Base-by-base conservation (phyloP, 2,797 vertebrate species). In the Molossus molossus region DNA sequence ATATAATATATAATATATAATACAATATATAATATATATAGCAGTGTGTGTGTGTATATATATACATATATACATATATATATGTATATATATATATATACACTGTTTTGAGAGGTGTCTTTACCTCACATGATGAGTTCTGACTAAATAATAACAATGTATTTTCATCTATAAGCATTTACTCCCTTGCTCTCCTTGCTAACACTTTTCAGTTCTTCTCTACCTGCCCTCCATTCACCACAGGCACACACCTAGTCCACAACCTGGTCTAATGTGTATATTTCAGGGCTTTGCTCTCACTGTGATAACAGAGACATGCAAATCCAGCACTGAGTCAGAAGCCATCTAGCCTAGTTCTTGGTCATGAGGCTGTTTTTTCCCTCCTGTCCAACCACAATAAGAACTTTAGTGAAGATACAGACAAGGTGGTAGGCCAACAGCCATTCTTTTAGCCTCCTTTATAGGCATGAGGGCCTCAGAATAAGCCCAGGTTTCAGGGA, bases 101-200 rank as follows among this genome's bases (percentile, higher is more conserved):
- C 33, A 33, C 14, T 55, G 15, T 40, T 82, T 84, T 57, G 3
- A 53, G 3, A 53, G 37, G 9, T 65, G 64, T 17, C 15, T 60
- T 93, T 57, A 45, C 27, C 12, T 93, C 50, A 58, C 57, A 17
- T n/a, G 10, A 67, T 81, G 62, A 67, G 17, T 70, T 64, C 29
- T 85, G 7, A 72, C 79, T 89, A 89, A 84, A 70, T 50, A 87
- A 25, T 64, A 29, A 80, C 76, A 85, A 75, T 6, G 12, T n/a
- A 48, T 79, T 79, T 92, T 72, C 72, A 48, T 15, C 18, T 48
- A 58, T 45, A 85, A 72, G 18, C 45, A 65, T 80, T 89, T 64
- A 33, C 27, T 57, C 33, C 48, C 45, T 77, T 40, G 9, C 15
- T 53, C 12, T 77, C 48, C 48, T 12, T 69, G 23, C 50, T 70